Evolutionary conservation across 1,140 invertebrate genomes (phyloP).

Genomic region (Zaprionus kolodkinae): DNA sequence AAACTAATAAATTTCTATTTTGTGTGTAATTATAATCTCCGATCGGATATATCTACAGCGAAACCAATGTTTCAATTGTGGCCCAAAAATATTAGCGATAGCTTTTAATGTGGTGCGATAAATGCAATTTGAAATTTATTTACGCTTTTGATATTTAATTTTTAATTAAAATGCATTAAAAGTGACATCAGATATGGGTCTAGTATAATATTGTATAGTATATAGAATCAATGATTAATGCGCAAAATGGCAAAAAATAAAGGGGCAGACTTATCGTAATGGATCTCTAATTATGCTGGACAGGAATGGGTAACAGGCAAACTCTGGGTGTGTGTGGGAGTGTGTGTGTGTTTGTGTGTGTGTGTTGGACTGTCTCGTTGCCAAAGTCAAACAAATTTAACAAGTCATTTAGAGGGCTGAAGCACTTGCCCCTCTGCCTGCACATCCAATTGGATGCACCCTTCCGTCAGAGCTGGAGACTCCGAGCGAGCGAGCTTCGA

Average conservation of each 20-base stretch:
- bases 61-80: background rate
- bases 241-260: background rate
- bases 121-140: slow-evolving; percentile 1
- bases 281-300: background rate
- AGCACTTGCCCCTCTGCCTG: background rate
- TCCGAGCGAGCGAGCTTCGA: slow-evolving; percentile 28
- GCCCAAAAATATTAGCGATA: background rate
- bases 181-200: background rate
- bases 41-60: background rate
- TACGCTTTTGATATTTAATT: background rate
- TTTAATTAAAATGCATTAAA: slow-evolving; percentile 8
- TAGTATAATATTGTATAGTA: too few relatives aligned
- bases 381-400: slow-evolving; percentile 73
- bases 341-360: background rate
- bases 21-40: background rate
- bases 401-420: slow-evolving; percentile 59
- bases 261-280: background rate
- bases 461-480: slow-evolving; percentile 8
- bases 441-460: slow-evolving; percentile 43
- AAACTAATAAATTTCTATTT: background rate
- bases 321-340: background rate
- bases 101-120: background rate
- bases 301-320: background rate
- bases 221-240: slow-evolving; percentile 3
- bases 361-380: slow-evolving; percentile 12